phyloP scores from a whole-genome alignment of 1,140 invertebrate genomes.

The Coelopa frigida region DNA sequence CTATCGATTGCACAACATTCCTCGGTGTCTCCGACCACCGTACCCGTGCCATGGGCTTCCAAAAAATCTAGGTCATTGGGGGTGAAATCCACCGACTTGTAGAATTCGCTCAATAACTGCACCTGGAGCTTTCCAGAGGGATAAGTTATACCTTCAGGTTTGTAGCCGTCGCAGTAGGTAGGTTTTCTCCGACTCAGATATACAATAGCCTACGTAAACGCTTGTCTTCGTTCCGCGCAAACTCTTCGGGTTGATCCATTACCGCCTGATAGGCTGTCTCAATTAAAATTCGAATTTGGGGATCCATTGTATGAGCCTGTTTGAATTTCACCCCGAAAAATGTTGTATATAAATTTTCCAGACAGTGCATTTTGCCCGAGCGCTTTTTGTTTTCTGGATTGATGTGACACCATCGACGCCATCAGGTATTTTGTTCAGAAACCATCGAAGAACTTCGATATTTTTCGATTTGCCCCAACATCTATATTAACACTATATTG shows the following conservation, averaged over 20 bases:
- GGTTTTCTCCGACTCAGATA: conserved; percentile 66
- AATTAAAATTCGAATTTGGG: conserved; percentile 48
- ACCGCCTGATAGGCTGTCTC: conserved; percentile 47
- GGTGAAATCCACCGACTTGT: conserved; percentile 71
- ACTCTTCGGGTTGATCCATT: conserved; percentile 43
- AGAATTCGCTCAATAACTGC: conserved; percentile 72
- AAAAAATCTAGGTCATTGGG: conserved; percentile 69
- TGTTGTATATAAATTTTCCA: conserved; percentile 50
- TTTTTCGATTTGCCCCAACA: too few species aligned
- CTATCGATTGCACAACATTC: conserved; percentile 80
- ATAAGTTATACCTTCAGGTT: conserved; percentile 84
- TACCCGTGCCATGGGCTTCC: conserved; percentile 87
- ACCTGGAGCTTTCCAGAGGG: conserved; percentile 79
- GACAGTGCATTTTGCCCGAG: conserved; percentile 60
- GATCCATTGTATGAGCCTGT: conserved; percentile 50
- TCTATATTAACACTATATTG: too few species aligned
- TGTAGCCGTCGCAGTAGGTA: conserved; percentile 84
- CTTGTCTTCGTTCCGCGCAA: conserved; percentile 65
- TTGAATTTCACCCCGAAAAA: conserved; percentile 53
- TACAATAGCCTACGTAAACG: conserved; percentile 69
- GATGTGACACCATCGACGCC: conserved; percentile 62
- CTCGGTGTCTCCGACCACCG: conserved; percentile 76
- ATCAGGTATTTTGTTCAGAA: too few species aligned
- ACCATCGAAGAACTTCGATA: too few species aligned
- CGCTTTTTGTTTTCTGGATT: conserved; percentile 61